Evolutionary conservation across 2,113 vertebrate genomes (phyloP), one percentile per base, ranked within the genome.

Genomic region (Carollia perspicillata): DNA sequence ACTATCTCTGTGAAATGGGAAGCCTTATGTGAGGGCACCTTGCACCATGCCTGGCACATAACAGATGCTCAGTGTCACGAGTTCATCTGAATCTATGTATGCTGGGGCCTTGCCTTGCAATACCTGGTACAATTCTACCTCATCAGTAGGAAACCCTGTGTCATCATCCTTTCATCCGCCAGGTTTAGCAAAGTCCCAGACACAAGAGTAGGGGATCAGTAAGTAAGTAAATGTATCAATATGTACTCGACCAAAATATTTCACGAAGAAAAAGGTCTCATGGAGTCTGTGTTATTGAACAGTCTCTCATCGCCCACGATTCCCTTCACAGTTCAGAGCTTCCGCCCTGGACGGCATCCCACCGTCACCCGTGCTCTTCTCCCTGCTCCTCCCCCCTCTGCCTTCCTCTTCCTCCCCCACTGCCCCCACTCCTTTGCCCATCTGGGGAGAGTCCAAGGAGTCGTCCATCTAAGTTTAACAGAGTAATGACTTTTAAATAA

Each of bases 401-500:
- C 44, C 22, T 68, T 60, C 53, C 20, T 84, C 74, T 30, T 42
- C 28, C 44, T 75, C 40, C 47, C 89, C 14, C 81, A 42, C 6
- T 17, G 66, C n/a, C n/a, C 26, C 26, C 20, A 92, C 92, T 84
- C 91, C 96, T 98, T 95, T 95, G 69, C 95, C 97, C 37, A 12
- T 97, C 98, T 98, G 95, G 97, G 97, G 97, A 98, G 98, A 98
- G 96, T 88, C 81, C 96, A 98, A 94, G 77, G 84, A 97, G 95
- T 97, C 96, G 85, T 98, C 96, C 94, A 97, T 96, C 96, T 96
- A 95, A 97, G 97, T 98, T 98, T 98, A 98, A 98, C 97, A 97
- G 74, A 68, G 3, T 98, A 98, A 98, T 97, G 97, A 98, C 97
- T 98, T 98, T 98, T 98, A 98, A 98, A 98, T 98, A 98, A 98